Conservation (phyloP, 2,797 vertebrate species). For the Cetoscarus ocellatus region DNA sequence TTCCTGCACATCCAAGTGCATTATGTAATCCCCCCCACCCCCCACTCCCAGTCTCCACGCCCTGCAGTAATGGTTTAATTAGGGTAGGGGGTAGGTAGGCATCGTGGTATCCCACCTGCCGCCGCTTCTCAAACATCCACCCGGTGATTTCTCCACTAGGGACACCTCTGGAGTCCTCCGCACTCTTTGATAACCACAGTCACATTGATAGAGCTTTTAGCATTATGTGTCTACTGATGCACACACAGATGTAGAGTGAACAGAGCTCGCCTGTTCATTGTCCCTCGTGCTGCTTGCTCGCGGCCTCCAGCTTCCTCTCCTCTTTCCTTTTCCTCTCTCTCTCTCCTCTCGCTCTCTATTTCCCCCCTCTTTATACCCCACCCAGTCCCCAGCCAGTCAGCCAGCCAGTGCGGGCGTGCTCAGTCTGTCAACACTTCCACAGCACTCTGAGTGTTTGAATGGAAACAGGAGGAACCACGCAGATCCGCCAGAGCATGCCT, state of each 20-base stretch:
- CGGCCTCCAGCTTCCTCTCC: conserved; percentile 51
- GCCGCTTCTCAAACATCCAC: conserved; percentile 59
- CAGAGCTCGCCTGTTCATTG: conserved; percentile 51
- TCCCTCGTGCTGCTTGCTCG: conserved; percentile 53
- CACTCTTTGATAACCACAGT: conserved; percentile 41
- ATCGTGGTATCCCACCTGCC: conserved; percentile 73
- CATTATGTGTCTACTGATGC: conserved; percentile 54
- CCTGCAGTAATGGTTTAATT: conserved; percentile 84
- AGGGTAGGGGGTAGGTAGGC: conserved; percentile 68
- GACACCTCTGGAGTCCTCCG: conserved; percentile 38
- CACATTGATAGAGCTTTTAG: conserved; percentile 53
- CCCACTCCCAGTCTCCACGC: conserved; percentile 70
- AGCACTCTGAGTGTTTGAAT: conserved; percentile 69
- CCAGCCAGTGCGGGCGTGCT: conserved; percentile 70
- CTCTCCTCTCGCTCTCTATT: conserved; percentile 8
- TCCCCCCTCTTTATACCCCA: conserved; percentile 27
- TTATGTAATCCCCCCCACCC: conserved; percentile 82
- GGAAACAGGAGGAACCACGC: conserved; percentile 63
- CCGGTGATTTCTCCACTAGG: conserved; percentile 45
- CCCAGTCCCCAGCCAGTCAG: conserved; percentile 58
- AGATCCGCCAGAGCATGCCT: conserved; percentile 62
- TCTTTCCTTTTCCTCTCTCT: conserved; percentile 46
- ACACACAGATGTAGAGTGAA: conserved; percentile 52
- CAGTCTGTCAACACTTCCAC: conserved; percentile 78
- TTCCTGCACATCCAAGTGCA: conserved; percentile 74